Evolutionary conservation across 2,113 vertebrate species (phyloP).

Genomic region (rabbit (Oryctolagus cuniculus)): DNA sequence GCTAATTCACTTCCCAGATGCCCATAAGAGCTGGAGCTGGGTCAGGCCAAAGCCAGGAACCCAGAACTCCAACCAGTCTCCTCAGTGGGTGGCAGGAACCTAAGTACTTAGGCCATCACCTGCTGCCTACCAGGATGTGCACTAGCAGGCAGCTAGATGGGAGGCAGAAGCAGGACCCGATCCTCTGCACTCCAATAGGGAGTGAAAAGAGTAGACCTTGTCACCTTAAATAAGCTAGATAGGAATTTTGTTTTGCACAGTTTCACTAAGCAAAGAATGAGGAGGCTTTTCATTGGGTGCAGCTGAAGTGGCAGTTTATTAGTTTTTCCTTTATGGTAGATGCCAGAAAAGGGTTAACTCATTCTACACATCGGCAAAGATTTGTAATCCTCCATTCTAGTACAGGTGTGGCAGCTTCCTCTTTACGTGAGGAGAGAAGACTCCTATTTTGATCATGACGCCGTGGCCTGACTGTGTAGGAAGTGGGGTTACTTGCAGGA

Average conservation of each 20-base stretch:
- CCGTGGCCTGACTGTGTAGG: background rate
- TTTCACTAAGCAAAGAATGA: constrained; percentile 26
- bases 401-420: background rate
- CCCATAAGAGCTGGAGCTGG: no score
- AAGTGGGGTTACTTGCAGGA: background rate
- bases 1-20: no score
- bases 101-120: no score
- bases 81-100: no score
- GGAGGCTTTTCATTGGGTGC: background rate
- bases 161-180: no score
- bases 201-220: background rate
- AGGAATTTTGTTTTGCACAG: background rate
- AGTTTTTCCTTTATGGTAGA: constrained; percentile 4
- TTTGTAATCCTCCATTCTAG: background rate
- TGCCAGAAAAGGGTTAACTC: background rate
- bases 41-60: no score
- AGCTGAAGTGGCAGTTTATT: background rate
- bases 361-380: background rate
- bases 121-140: no score
- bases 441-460: background rate
- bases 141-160: no score
- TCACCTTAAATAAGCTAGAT: background rate
- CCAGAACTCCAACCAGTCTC: no score
- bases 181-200: no score
- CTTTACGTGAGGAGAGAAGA: background rate